phyloP scores from a whole-genome alignment of 2,888 invertebrate genomes.

The Orthonychiurus folsomi region DNA sequence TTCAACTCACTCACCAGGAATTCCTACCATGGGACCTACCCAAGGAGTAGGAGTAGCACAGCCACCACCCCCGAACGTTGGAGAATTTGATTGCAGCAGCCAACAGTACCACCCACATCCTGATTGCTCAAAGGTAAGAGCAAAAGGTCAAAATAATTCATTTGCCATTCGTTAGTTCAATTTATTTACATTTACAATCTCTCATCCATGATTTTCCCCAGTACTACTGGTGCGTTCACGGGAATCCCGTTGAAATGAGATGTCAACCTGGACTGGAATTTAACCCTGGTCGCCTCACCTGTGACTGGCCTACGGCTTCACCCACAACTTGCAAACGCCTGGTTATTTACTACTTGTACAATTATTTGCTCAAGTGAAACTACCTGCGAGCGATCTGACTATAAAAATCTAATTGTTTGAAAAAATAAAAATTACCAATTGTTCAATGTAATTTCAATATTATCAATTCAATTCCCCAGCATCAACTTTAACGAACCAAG shows the following conservation, averaged over 20 bases:
- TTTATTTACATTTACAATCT: slow-evolving; percentile 3
- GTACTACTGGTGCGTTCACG: slow-evolving; percentile 80
- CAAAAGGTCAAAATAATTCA: neutral
- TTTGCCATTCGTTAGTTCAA: neutral
- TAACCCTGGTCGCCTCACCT: slow-evolving; percentile 59
- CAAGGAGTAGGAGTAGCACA: slow-evolving; percentile 47
- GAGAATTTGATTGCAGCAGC: slow-evolving; percentile 31
- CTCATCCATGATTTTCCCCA: slow-evolving; percentile 45
- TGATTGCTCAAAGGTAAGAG: slow-evolving; percentile 37
- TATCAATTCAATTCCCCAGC: neutral
- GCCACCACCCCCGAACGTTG: slow-evolving; percentile 44
- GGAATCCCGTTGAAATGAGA: slow-evolving; percentile 60
- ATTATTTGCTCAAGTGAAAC: neutral
- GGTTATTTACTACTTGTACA: neutral
- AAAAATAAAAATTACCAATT: neutral
- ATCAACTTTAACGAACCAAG: too few species aligned
- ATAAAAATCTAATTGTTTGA: too few species aligned
- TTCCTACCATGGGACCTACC: slow-evolving; percentile 6
- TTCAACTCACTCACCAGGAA: slow-evolving; percentile 8
- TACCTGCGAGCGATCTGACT: too few species aligned
- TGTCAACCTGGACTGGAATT: slow-evolving; percentile 68
- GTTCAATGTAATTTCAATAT: neutral
- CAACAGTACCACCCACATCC: slow-evolving; percentile 38
- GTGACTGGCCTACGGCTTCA: slow-evolving; percentile 61
- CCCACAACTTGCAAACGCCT: neutral